Evolutionary conservation across 2,113 vertebrate genomes (phyloP).

Genomic region (Panthera leo): DNA sequence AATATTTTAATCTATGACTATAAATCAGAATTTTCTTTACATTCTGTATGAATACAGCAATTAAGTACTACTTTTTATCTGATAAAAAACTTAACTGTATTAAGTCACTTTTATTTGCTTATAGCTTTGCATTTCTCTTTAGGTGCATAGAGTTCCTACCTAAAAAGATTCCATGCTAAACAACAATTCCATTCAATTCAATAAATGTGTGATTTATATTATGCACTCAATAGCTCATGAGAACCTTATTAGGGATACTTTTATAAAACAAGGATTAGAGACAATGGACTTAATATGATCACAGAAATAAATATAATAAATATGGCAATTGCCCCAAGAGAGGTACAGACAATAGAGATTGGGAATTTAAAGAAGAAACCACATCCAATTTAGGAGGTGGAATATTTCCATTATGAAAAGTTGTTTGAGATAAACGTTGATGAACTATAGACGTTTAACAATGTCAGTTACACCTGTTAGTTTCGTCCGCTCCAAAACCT

Average conservation of each 20-base stretch:
- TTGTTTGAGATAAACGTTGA: not conserved
- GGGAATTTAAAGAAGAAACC: not conserved
- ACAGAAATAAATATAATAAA: constrained; percentile 11
- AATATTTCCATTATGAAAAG: not conserved
- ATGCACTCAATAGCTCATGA: not conserved
- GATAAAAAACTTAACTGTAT: not conserved
- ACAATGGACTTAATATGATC: not conserved
- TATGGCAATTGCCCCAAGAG: not conserved
- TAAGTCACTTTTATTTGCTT: not conserved
- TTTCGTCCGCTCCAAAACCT: not conserved
- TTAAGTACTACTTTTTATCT: not conserved
- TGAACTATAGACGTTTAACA: not conserved
- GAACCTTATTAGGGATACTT: not conserved
- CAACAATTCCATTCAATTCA: not conserved
- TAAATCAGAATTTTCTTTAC: not conserved
- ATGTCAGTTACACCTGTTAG: not conserved
- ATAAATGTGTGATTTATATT: not conserved
- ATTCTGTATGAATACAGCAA: not conserved
- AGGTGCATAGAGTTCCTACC: not conserved
- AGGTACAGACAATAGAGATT: not conserved
- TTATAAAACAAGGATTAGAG: not conserved
- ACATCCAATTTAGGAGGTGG: not conserved
- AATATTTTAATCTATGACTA: not conserved
- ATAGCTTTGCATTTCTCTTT: not conserved
- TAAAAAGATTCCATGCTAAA: not conserved